phyloP scores from a whole-genome alignment of 2,888 invertebrate genomes.

The Trachelus tabidus region DNA sequence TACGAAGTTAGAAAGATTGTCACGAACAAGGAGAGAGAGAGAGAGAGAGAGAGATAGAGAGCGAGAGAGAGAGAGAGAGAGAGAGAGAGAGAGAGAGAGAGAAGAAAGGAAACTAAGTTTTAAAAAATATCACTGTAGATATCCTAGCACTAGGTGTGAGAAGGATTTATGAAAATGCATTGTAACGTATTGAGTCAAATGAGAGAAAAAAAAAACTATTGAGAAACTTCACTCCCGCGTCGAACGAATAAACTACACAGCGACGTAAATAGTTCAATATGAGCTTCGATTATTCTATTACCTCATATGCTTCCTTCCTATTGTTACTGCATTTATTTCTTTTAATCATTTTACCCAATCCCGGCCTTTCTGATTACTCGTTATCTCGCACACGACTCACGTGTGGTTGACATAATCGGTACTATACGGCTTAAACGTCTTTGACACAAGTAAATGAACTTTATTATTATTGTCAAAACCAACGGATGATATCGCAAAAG shows the following conservation, averaged over 20 bases:
- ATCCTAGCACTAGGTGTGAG: slow-evolving; percentile 57
- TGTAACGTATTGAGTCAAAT: slow-evolving; percentile 9
- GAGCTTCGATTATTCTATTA: neutral
- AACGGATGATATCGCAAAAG: neutral
- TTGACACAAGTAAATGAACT: neutral
- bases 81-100: too few relatives aligned
- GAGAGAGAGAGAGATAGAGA: too few relatives aligned
- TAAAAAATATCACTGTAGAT: slow-evolving; percentile 63
- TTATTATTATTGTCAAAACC: neutral
- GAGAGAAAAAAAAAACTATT: slow-evolving; percentile 14
- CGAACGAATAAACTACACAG: slow-evolving; percentile 31
- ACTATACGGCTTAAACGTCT: neutral
- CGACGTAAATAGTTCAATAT: neutral
- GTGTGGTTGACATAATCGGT: neutral
- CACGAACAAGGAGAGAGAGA: neutral
- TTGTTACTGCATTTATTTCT: neutral
- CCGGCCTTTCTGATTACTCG: neutral
- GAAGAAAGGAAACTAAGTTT: neutral
- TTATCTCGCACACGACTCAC: neutral
- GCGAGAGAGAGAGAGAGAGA: too few relatives aligned
- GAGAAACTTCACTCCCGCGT: slow-evolving; percentile 35
- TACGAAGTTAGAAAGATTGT: neutral
- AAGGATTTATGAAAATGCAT: slow-evolving; percentile 20
- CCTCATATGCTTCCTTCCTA: neutral
- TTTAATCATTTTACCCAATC: neutral